Base-by-base conservation (phyloP, 2,888 invertebrate genomes). In the Chrysolina oricalcia region DNA sequence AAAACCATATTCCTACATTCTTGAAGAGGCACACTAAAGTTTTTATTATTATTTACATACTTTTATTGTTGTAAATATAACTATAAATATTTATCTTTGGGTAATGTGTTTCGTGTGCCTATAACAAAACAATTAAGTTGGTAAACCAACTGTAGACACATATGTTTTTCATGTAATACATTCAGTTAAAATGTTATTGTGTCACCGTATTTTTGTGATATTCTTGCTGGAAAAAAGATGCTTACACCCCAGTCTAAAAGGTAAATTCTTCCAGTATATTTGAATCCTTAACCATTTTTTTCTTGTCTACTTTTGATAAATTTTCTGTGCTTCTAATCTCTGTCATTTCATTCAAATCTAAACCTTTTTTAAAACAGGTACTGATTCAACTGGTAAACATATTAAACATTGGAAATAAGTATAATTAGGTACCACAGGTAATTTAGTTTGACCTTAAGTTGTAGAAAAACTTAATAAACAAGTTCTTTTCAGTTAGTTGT, bases 21-120 rank as follows among this genome's bases (percentile, higher is more conserved):
- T 43, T 43, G 2, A 43, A 15, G 15, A 43, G 43, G 15, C 3
- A 9, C 5, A 1, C 0, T 13, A 43, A 43, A 43, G 43, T 19
- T 19, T 21, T 53, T 21, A 21, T 23, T 53, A 21, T 53, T 11
- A 21, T 53, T n/a, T 50, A 63, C 35, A 53, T 27, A 35, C 64
- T 68, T 56, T 56, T 56, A 62, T 46, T 69, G 64, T 53, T 70
- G 50, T 40, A 23, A 43, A 17, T 66, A 41, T 56, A 23, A 67
- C 21, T 35, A 13, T 72, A 23, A 41, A 73, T 73, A 53, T 59
- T 59, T 59, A 59, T 59, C 59, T 17, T 59, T 59, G 35, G 35
- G 13, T n/a, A 0, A 15, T 13, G 19, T 53, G 19, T 21, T 53
- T 53, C 19, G 21, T 59, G 59, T 59, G 27, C 27, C 9, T 9